Evolutionary conservation across 2,797 vertebrate species (phyloP).

Genomic region (Melopsittacus undulatus): DNA sequence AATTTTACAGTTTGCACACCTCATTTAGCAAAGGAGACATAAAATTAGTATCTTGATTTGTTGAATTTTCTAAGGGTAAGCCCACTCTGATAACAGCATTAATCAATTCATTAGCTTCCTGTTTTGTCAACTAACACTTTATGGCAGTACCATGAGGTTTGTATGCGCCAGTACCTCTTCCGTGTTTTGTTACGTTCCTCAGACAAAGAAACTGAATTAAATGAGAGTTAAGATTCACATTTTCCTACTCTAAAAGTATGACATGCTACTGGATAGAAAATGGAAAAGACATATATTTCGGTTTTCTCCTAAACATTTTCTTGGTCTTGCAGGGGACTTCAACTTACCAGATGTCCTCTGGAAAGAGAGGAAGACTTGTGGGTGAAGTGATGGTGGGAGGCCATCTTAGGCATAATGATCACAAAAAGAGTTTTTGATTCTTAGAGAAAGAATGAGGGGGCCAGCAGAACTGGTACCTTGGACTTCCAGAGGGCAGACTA

Average conservation of each 20-base stretch:
- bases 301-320: background rate
- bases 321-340: background rate
- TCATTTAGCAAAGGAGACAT: slow-evolving; percentile 75
- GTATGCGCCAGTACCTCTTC: background rate
- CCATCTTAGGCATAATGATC: rapidly evolving
- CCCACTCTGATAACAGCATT: slow-evolving; percentile 45
- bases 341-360: background rate
- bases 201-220: background rate
- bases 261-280: background rate
- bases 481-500: rapidly evolving
- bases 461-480: background rate
- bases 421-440: background rate
- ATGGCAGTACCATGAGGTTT: background rate
- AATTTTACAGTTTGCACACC: slow-evolving; percentile 70
- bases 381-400: too few species aligned
- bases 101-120: slow-evolving; percentile 65
- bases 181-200: background rate
- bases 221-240: background rate
- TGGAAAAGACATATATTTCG: rapidly evolving
- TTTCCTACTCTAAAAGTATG: background rate
- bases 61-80: slow-evolving; percentile 64
- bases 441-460: background rate
- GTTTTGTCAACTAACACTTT: slow-evolving; percentile 30
- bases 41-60: slow-evolving; percentile 65
- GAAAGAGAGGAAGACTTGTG: background rate